A percentile compares a stretch with the other conserved stretches of the same genome.
These are phyloP conservation scores for Acanthis flammea DNA, from an alignment of 2,797 vertebrate genomes.

Conservation along the genomic window DNA sequence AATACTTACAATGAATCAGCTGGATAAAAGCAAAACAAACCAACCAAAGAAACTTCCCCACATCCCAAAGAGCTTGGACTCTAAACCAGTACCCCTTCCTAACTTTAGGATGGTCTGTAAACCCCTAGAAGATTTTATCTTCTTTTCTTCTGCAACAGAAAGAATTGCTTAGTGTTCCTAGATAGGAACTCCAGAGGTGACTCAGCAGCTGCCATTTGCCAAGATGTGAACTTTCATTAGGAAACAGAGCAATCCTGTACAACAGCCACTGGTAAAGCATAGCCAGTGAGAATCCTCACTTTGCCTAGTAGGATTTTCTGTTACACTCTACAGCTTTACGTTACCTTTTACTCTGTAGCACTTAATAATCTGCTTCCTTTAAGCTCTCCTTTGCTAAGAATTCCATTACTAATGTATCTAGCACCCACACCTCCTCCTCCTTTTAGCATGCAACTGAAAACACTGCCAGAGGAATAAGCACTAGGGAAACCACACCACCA, in stretches of 20 bases:
- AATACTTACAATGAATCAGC: neutral
- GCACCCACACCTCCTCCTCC: neutral
- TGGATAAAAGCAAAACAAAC: neutral
- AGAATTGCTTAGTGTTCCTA: neutral
- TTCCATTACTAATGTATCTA: neutral
- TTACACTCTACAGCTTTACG: neutral
- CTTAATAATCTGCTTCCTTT: neutral
- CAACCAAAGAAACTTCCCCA: neutral
- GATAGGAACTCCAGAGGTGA: neutral
- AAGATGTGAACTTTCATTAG: neutral
- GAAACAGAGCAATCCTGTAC: neutral
- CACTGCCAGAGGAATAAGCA: neutral
- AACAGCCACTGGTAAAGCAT: neutral
- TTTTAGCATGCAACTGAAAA: neutral
- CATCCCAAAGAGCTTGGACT: neutral
- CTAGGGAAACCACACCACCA: neutral
- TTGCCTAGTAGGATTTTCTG: neutral
- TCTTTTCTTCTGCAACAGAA: neutral
- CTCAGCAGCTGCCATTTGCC: neutral
- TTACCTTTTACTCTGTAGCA: neutral
- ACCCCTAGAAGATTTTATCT: neutral
- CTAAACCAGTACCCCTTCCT: neutral
- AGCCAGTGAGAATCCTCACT: neutral
- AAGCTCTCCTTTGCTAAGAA: neutral
- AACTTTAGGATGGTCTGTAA: neutral